Percentiles rank a stretch among this genome's conserved stretches.
phyloP scores from a whole-genome alignment of 2,888 invertebrate genomes.

The Bimastos eiseni region DNA sequence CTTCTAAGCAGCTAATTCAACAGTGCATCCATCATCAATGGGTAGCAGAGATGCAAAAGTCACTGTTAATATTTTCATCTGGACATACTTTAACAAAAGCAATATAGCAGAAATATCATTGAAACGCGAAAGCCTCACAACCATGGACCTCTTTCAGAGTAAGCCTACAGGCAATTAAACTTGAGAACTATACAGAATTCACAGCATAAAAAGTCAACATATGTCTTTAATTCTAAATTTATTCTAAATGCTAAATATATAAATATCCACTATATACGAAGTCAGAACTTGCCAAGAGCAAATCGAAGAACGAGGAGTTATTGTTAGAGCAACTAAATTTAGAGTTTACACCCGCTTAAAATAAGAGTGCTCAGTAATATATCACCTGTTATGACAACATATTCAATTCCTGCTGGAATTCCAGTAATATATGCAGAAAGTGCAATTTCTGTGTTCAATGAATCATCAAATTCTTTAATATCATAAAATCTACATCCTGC shows the following conservation, averaged over 20 bases:
- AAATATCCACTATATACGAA: not conserved
- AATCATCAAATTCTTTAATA: not conserved
- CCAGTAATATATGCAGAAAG: slow-evolving; percentile 1
- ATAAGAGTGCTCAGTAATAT: not conserved
- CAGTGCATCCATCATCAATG: not conserved
- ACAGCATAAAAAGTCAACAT: not conserved
- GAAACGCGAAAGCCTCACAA: not conserved
- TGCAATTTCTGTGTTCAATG: not conserved
- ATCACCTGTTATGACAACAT: not conserved
- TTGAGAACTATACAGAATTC: no score
- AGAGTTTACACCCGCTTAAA: not conserved
- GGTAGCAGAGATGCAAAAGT: not conserved
- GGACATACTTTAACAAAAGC: not conserved
- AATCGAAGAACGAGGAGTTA: not conserved
- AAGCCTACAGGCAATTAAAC: not conserved
- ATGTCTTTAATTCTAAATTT: not conserved
- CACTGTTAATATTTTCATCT: not conserved
- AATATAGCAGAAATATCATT: not conserved
- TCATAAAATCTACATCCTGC: not conserved
- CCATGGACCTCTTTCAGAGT: not conserved
- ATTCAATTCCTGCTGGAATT: not conserved
- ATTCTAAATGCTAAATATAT: not conserved
- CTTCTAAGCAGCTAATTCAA: not conserved
- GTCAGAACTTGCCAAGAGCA: not conserved
- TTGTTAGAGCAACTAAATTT: not conserved